phyloP scores from a whole-genome alignment of 1,140 invertebrate species.

The Eumaeus atala region DNA sequence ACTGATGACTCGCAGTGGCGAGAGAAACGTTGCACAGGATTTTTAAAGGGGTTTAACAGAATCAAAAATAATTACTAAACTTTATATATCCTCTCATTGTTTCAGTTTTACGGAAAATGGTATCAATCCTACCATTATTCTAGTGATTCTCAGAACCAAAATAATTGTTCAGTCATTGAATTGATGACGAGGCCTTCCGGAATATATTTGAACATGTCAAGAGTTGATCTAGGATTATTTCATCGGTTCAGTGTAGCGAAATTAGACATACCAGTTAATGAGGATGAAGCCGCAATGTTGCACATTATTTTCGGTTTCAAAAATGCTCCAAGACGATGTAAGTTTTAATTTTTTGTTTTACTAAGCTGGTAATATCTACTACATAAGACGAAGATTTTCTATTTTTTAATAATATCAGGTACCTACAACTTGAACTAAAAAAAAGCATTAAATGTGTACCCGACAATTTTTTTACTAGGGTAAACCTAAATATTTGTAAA shows the following conservation, averaged over 20 bases:
- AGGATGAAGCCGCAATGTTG: constrained; percentile 37
- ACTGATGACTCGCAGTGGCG: too few relatives aligned
- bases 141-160: constrained; percentile 44
- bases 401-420: too few relatives aligned
- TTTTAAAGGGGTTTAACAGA: too few relatives aligned
- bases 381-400: too few relatives aligned
- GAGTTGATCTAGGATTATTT: constrained; percentile 52
- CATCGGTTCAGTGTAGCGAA: constrained; percentile 52
- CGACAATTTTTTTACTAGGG: too few relatives aligned
- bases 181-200: constrained; percentile 38
- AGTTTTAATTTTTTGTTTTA: constrained; percentile 24
- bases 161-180: constrained; percentile 52
- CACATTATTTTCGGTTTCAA: constrained; percentile 40
- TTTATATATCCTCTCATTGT: constrained; percentile 8
- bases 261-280: constrained; percentile 35
- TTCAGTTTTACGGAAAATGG: constrained; percentile 58
- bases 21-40: too few relatives aligned
- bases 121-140: constrained; percentile 54
- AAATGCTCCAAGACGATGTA: constrained; percentile 54
- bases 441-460: too few relatives aligned
- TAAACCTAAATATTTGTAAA: too few relatives aligned
- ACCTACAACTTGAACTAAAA: too few relatives aligned
- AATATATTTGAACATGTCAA: constrained; percentile 53
- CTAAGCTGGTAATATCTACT: background rate
- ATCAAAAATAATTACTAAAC: too few relatives aligned